phyloP scores from a whole-genome alignment of 2,888 invertebrate genomes.

The Euspilapteryx auroguttella region DNA sequence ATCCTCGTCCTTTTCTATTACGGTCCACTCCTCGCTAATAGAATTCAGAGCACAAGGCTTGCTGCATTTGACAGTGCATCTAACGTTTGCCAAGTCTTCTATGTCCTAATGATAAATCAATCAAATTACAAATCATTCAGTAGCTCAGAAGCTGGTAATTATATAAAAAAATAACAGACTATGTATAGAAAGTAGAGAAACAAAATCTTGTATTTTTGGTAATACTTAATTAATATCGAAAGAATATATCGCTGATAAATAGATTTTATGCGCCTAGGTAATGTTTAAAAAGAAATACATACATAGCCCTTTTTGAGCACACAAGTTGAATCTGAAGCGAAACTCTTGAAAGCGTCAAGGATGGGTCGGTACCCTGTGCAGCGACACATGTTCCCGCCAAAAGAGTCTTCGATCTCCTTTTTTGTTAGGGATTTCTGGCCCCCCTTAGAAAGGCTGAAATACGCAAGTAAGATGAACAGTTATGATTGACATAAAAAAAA shows the following conservation, averaged over 20 bases:
- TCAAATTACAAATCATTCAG: too few species aligned
- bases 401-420: conserved; percentile 70
- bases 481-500: too few species aligned
- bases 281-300: too few species aligned
- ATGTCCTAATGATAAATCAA: conserved; percentile 24
- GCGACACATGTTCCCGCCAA: conserved; percentile 77
- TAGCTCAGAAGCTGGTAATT: too few species aligned
- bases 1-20: conserved; percentile 16
- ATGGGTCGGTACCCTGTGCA: conserved; percentile 83
- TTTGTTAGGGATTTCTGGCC: conserved; percentile 52
- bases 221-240: too few species aligned
- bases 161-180: too few species aligned
- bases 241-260: too few species aligned
- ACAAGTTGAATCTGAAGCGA: conserved; percentile 64
- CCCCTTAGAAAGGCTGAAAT: conserved; percentile 37
- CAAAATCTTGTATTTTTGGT: too few species aligned
- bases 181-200: too few species aligned
- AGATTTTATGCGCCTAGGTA: too few species aligned
- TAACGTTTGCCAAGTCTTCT: conserved; percentile 33
- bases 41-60: not conserved
- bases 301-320: conserved; percentile 29
- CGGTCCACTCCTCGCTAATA: conserved; percentile 31
- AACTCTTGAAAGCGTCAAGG: conserved; percentile 76
- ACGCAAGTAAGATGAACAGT: too few species aligned
- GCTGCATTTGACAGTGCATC: conserved; percentile 21